These are phyloP conservation scores for Carassius carassius DNA, from an alignment of 2,113 vertebrate species.

Conservation along the genomic window DNA sequence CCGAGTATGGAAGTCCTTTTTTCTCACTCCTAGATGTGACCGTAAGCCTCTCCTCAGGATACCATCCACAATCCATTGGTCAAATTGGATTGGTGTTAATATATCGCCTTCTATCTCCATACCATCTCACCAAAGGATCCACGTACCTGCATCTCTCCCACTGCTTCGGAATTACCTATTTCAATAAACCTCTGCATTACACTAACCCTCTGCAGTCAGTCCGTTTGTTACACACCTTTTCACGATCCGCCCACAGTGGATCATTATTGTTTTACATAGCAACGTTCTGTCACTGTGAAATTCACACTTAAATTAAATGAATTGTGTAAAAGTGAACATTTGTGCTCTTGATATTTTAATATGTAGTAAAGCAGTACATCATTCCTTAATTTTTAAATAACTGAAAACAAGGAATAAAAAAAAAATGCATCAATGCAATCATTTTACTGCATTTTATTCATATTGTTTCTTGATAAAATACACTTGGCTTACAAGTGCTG, in stretches of 20 bases:
- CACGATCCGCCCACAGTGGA: not conserved
- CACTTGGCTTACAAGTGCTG: slow-evolving; percentile 80
- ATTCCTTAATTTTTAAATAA: not conserved
- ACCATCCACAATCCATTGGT: too few species aligned
- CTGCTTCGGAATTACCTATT: too few species aligned
- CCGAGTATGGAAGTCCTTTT: too few species aligned
- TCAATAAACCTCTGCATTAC: too few species aligned
- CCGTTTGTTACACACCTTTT: not conserved
- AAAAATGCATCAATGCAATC: slow-evolving; percentile 12
- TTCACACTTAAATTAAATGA: not conserved
- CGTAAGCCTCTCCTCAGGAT: too few species aligned
- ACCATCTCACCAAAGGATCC: too few species aligned
- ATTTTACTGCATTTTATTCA: slow-evolving; percentile 74
- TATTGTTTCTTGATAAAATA: slow-evolving; percentile 78
- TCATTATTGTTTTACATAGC: not conserved
- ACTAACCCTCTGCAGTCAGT: too few species aligned
- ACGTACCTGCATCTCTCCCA: too few species aligned
- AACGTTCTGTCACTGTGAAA: not conserved
- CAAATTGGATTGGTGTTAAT: too few species aligned
- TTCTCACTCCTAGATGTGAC: too few species aligned
- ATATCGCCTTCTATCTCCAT: too few species aligned
- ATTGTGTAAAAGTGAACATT: not conserved
- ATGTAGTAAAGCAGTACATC: not conserved
- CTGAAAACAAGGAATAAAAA: slow-evolving; percentile 16
- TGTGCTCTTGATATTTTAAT: not conserved